Conservation (phyloP, 2,113 vertebrate species). For the Protomyctophum bolini region DNA sequence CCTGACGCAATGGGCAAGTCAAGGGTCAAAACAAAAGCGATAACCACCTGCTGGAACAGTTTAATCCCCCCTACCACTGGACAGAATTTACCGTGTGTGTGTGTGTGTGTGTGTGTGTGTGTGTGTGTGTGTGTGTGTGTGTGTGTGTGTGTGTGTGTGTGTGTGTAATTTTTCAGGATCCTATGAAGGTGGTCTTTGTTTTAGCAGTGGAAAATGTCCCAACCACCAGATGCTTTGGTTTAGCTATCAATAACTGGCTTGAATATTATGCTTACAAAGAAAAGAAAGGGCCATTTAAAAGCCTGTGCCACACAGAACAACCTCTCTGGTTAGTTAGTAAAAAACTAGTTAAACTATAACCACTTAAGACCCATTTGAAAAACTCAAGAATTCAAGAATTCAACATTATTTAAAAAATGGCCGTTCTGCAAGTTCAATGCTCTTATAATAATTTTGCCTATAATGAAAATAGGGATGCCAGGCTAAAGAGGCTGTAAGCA, state of each 20-base stretch:
- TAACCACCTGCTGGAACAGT: conserved; percentile 70
- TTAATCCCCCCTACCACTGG: conserved; percentile 29
- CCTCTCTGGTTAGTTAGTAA: not conserved
- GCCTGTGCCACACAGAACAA: conserved; percentile 6
- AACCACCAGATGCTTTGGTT: conserved; percentile 52
- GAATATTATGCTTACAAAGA: not conserved
- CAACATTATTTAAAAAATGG: too few species aligned
- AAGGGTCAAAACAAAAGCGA: conserved; percentile 63
- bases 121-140: conserved; percentile 6
- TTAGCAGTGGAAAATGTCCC: conserved; percentile 36
- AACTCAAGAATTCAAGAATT: too few species aligned
- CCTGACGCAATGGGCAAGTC: conserved; percentile 54
- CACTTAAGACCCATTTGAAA: too few species aligned
- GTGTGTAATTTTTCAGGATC: not conserved
- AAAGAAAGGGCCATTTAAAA: conserved; percentile 18
- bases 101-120: conserved; percentile 1
- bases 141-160: conserved; percentile 3
- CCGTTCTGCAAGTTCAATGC: too few species aligned
- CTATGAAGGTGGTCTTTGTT: conserved; percentile 46
- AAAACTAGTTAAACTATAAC: too few species aligned
- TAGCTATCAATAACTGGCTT: conserved; percentile 18
- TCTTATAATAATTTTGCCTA: too few species aligned
- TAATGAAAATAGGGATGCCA: too few species aligned
- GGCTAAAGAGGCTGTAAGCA: not conserved
- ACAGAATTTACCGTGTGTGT: not conserved